A percentile compares a stretch with the other conserved stretches of the same genome.
Evolutionary conservation across 2,888 invertebrate genomes (phyloP).

Genomic region (Heliconius ethilla): DNA sequence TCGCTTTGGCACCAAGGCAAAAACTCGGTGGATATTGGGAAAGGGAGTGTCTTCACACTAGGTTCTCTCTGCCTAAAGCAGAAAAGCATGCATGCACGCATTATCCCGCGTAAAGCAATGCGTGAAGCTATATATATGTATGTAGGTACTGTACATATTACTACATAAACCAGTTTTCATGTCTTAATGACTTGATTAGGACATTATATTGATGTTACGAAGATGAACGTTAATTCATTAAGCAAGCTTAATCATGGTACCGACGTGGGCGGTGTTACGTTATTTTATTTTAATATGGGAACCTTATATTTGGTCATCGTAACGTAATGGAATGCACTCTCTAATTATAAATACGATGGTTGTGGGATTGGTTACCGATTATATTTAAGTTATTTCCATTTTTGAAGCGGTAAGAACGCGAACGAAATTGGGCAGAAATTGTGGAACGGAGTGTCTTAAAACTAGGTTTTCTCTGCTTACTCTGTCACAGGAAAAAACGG

Average conservation of each 20-base stretch:
- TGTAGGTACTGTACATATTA: not conserved
- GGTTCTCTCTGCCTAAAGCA: no score
- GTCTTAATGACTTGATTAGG: constrained; percentile 2
- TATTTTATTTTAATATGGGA: not conserved
- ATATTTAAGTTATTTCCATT: not conserved
- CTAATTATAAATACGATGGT: not conserved
- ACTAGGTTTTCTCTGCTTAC: not conserved
- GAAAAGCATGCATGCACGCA: no score
- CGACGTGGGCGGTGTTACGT: constrained; percentile 1
- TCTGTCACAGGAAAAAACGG: not conserved
- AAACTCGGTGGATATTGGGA: not conserved
- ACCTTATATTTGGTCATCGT: not conserved
- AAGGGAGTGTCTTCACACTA: not conserved
- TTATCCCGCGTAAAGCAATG: no score
- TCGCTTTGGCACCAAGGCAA: no score
- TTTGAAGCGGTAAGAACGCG: not conserved
- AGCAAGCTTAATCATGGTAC: not conserved
- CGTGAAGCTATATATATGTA: not conserved
- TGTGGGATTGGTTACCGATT: not conserved
- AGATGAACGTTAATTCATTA: constrained; percentile 21
- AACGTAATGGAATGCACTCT: not conserved
- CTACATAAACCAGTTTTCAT: not conserved
- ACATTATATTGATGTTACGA: constrained; percentile 6
- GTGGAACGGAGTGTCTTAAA: not conserved
- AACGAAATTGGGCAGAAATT: not conserved